Conservation (phyloP, 2,888 invertebrate genomes). For the Frankliniella intonsa region DNA sequence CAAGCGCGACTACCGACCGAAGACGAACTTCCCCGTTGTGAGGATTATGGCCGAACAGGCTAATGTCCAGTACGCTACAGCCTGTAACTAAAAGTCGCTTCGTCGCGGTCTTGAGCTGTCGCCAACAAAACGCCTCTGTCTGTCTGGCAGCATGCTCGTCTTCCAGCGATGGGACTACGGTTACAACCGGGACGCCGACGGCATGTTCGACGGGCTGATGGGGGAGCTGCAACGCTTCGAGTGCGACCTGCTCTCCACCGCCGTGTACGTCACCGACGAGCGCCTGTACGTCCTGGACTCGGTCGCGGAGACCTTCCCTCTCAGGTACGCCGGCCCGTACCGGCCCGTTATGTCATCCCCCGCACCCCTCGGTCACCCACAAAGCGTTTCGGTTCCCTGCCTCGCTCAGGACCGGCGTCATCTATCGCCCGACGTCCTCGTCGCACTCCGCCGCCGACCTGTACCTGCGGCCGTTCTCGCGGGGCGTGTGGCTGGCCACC, state of each 20-base stretch:
- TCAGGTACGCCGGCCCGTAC: conserved; percentile 32
- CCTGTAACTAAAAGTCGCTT: neutral
- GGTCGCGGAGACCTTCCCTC: conserved; percentile 33
- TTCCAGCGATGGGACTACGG: conserved; percentile 46
- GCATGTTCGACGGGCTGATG: conserved; percentile 54
- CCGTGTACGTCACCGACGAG: conserved; percentile 36
- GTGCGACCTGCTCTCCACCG: conserved; percentile 27
- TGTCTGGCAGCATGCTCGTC: conserved; percentile 29
- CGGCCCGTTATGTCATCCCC: too few species aligned
- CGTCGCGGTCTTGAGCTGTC: too few species aligned
- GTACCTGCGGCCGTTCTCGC: conserved; percentile 5
- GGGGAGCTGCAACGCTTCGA: conserved; percentile 53
- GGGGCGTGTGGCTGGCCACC: neutral
- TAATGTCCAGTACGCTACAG: conserved; percentile 35
- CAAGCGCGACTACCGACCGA: conserved; percentile 36
- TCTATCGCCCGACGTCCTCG: conserved; percentile 36
- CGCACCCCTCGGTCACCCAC: too few species aligned
- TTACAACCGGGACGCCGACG: conserved; percentile 49
- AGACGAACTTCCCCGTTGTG: conserved; percentile 35
- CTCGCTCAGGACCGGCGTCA: conserved; percentile 33
- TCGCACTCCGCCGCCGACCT: conserved; percentile 34
- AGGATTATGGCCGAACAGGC: conserved; percentile 34
- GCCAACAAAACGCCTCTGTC: too few species aligned
- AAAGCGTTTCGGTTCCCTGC: too few species aligned
- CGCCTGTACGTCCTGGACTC: conserved; percentile 35